Base-by-base conservation (phyloP, 2,797 vertebrate genomes). In the Alectoris magna region DNA sequence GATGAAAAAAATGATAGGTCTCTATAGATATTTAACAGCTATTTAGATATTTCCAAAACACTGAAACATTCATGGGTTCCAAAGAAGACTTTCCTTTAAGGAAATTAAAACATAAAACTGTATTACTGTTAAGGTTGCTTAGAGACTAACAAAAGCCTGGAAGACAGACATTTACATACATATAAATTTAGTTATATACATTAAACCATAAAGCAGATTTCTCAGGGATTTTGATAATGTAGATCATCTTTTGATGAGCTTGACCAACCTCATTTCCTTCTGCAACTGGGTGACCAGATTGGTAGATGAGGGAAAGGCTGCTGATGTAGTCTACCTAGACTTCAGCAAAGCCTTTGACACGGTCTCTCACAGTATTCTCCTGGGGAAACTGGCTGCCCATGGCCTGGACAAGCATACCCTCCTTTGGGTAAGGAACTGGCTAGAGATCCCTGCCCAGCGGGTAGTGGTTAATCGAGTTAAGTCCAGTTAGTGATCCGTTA, bases 51-150 rank as follows among this genome's bases (percentile, higher is more conserved):
- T 96, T 94, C 88, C 84, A 94, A 93, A 95, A 94, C 77, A 82
- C 58, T 88, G 93, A 93, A 93, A 56, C 24, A 68, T 87, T 92
- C 53, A 36, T 69, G 62, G 12, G 24, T 81, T 93, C 81, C 90
- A 95, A 88, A 76, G 85, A 93, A 69, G 83, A 84, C 58, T 95
- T 95, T 94, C 53, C 44, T 95, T 87, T 55, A 92, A 94, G 95
- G 87, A 95, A 95, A 96, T 94, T 95, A 96, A 95, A 95, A 86
- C 71, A 84, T 94, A 95, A 96, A 95, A 84, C 0, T 5, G 79
- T 84, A 76, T 96, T 96, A 88, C 68, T 76, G 39, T 94, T 91
- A 92, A 94, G 67, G 48, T 68, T 91, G 80, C 71, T 86, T 11
- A 82, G 91, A 93, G 80, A 91, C 79, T 84, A 91, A 73, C 89